Evolutionary conservation across 2,113 vertebrate species (phyloP), one percentile per base, ranked within the genome.

Genomic region (Aegotheles bennettii): DNA sequence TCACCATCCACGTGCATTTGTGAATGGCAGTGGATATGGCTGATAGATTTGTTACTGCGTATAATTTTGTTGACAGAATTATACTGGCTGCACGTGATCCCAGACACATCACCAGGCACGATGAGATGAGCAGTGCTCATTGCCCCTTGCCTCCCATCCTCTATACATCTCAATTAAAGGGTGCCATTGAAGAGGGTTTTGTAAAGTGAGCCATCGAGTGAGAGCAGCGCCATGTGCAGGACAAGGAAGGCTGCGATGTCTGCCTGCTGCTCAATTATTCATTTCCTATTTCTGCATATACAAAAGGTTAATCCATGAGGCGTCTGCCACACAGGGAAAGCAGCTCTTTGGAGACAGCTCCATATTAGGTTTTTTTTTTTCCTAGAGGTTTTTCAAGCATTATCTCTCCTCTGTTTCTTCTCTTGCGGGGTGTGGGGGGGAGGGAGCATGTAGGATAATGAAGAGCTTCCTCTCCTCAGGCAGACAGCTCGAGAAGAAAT

Each of bases 251-350:
- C 51, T 42, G 90, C 16, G 0, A 23, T 4, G 19, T 45, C 84
- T 70, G 57, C n/a, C 63, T 0, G 7, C 89, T 86, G 92, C 91
- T 95, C 96, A 95, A 93, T 97, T 95, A 96, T 95, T 94, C 94
- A 95, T 95, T 91, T 65, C 92, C 64, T 47, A 94, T 95, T 95
- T 82, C 96, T 96, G 90, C 94, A 87, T 70, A 84, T 48, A 79
- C 89, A 91, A 88, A 94, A 96, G 93, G 96, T 96, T 96, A 95
- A 97, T 95, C 96, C 96, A 92, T 15, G 67, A 96, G 95, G 92
- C 11, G 19, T 64, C 87, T 89, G 88, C 93, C 95, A 93, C 90
- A 93, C 75, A 69, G 91, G 84, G 81, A 95, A 95, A 94, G 78
- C 81, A 94, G 90, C 71, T 97, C 94, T 96, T 96, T 90, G 86